Evolutionary conservation across 2,888 invertebrate genomes (phyloP).

Genomic region (Sesia bembeciformis): DNA sequence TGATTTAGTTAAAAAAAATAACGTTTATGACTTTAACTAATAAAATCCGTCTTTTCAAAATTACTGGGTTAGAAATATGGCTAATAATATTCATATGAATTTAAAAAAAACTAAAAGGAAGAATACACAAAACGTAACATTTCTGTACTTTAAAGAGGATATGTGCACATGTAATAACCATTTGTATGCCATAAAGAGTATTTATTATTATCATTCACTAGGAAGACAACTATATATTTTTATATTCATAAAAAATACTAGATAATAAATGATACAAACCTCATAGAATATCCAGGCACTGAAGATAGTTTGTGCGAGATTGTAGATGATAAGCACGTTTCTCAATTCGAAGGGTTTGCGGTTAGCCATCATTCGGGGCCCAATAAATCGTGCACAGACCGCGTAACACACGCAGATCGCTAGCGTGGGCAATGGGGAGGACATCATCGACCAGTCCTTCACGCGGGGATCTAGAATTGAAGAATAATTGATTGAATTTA

Average conservation of each 20-base stretch:
- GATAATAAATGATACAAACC: slow-evolving; percentile 62
- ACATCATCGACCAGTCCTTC: slow-evolving; percentile 91
- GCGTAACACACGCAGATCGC: slow-evolving; percentile 88
- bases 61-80: no score
- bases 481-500: no score
- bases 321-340: slow-evolving; percentile 86
- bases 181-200: no score
- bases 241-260: not conserved
- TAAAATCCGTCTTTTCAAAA: no score
- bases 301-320: slow-evolving; percentile 91
- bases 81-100: no score
- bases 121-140: no score
- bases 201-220: no score
- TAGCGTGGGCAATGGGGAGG: slow-evolving; percentile 89
- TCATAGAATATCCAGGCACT: slow-evolving; percentile 94
- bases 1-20: no score
- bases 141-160: no score
- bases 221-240: not conserved
- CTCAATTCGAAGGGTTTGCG: slow-evolving; percentile 90
- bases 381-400: slow-evolving; percentile 85
- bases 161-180: no score
- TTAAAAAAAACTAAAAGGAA: no score
- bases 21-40: no score
- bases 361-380: slow-evolving; percentile 92
- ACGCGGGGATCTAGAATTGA: slow-evolving; percentile 87